Base-by-base conservation (phyloP, 2,888 invertebrate species). In the Sthenelais limicola region DNA sequence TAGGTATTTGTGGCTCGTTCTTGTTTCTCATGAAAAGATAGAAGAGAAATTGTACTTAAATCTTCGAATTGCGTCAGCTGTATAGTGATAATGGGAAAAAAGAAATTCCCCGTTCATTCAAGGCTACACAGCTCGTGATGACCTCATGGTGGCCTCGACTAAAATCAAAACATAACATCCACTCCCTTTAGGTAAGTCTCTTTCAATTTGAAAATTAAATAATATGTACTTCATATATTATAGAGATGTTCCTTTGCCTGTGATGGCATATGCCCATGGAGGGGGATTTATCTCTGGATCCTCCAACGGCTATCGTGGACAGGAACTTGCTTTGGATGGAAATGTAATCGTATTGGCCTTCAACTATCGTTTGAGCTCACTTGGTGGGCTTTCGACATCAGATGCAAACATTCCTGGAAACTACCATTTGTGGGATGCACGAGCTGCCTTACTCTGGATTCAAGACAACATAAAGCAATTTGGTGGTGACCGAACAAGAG, bases 201-300 rank as follows among this genome's bases (percentile, higher is more conserved):
- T n/a, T n/a, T n/a, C n/a, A n/a, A n/a, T n/a, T n/a, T n/a, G n/a
- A n/a, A n/a, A n/a, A n/a, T n/a, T n/a, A n/a, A n/a, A n/a, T n/a
- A 15, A 43, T 43, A 43, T 43, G 43, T 43, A 43, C 9, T 15
- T 43, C 21, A 51, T 32, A 28, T 56, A 5, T 56, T 56, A 28
- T 24, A 43, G 56, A 24, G 52, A 70, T 15, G 26, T 21, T 5
- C 49, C 21, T 3, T 56, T 77, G 24, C 76, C 78, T 0, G 78
- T 78, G 33, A 77, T 78, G 73, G 58, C 77, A 4, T 78, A 35
- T 26, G 26, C 51, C n/a, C 76, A 75, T 67, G 78, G 78, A 12
- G 78, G 78, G 24, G 77, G 68, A 3, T 76, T 74, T 48, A 2
- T 73, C 15, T 1, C 71, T 24, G 78, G 78, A 1, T 73, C 73